phyloP scores from a whole-genome alignment of 2,888 invertebrate species.

The Zootermopsis nevadensis region DNA sequence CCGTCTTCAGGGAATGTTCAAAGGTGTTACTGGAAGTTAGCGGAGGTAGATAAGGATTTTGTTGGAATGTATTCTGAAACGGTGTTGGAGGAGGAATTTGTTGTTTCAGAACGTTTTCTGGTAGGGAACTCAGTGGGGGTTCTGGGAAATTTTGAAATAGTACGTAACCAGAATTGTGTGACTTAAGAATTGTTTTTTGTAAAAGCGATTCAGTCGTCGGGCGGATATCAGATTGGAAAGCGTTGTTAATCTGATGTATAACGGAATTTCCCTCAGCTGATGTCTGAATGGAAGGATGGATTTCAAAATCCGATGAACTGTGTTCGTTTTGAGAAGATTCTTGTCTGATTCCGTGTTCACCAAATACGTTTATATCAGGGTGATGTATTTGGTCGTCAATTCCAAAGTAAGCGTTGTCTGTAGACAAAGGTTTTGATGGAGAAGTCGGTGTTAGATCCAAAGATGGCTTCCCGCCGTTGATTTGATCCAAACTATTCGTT shows the following conservation, averaged over 20 bases:
- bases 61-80: conserved; percentile 35
- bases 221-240: not conserved
- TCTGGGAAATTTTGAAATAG: conserved; percentile 43
- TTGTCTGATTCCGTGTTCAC: not conserved
- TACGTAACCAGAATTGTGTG: conserved; percentile 40
- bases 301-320: conserved; percentile 46
- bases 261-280: conserved; percentile 49
- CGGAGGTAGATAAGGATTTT: conserved; percentile 41
- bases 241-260: conserved; percentile 50
- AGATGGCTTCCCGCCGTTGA: not conserved
- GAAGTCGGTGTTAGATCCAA: not conserved
- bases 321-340: not conserved
- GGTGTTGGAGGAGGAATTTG: conserved; percentile 33
- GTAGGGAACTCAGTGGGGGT: not conserved
- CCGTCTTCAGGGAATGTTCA: not conserved
- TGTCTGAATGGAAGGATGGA: conserved; percentile 54
- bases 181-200: not conserved
- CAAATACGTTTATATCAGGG: not conserved
- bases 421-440: not conserved
- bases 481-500: not conserved
- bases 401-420: not conserved
- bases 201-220: not conserved
- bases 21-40: conserved; percentile 35
- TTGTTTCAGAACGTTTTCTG: conserved; percentile 20
- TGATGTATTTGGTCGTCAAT: conserved; percentile 4